Base-by-base conservation (phyloP, 2,797 vertebrate genomes). In the Phataginus tetradactyla region DNA sequence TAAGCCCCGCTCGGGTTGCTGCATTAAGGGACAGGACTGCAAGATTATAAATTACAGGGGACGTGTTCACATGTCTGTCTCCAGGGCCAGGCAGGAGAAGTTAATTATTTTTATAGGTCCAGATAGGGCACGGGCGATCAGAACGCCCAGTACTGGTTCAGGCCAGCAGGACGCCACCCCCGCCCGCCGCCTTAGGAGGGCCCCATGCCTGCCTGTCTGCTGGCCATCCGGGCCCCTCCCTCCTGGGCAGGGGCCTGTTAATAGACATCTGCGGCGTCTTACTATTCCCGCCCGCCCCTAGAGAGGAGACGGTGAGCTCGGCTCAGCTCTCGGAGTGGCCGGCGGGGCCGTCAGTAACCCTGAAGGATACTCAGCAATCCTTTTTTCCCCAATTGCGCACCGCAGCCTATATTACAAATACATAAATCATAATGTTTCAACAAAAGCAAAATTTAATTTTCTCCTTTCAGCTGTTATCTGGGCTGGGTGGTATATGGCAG, bases 401-500 rank as follows among this genome's bases (percentile, higher is more conserved):
- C 98, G 96, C 99, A 98, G 98, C 98, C 98, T 98, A 98, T 99
- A 99, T 99, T 99, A 99, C 99, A 99, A 99, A 99, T 99, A 99
- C 99, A 99, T 99, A 99, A 99, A 99, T 99, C 99, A 99, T 99
- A 99, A 99, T 99, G 99, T 99, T 99, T 99, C 99, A 99, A 99
- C 99, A 99, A 99, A 99, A 99, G 99, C 99, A 99, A 99, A 99
- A 99, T 99, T 99, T 99, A 99, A 99, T 99, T 99, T 99, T 99
- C 99, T 99, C 98, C 99, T 99, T 99, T 99, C 98, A 99, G 98
- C 98, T 98, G 99, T 99, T 99, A 99, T 99, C 99, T 98, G 99
- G 98, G 98, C 98, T 79, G 98, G 98, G 98, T 99, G 99, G 99
- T 99, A 98, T 99, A 99, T 99, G 99, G 99, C 99, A 98, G 98